These are phyloP conservation scores for Odiellus spinosus DNA, from an alignment of 2,888 invertebrate species.

Conservation along the genomic window DNA sequence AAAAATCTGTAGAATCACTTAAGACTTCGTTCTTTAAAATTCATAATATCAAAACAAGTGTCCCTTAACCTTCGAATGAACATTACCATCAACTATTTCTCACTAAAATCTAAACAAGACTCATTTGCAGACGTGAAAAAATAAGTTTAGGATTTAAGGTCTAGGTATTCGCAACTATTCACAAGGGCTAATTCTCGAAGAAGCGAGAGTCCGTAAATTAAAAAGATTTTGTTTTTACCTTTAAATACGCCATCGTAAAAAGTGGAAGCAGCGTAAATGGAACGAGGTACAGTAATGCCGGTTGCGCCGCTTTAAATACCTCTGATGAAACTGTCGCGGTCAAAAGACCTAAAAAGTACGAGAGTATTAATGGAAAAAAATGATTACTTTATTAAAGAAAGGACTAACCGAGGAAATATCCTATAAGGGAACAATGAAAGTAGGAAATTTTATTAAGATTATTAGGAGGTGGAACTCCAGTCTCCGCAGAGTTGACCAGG, in stretches of 20 bases:
- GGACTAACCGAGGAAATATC: conserved; percentile 70
- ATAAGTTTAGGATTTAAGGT: too few relatives aligned
- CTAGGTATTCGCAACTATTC: too few relatives aligned
- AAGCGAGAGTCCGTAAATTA: too few relatives aligned
- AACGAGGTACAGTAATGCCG: conserved; percentile 88
- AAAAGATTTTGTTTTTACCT: too few relatives aligned
- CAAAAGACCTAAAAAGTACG: conserved; percentile 42
- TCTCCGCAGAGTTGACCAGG: conserved; percentile 45
- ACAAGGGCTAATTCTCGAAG: too few relatives aligned
- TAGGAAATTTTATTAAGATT: conserved; percentile 41
- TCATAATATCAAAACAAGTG: too few relatives aligned
- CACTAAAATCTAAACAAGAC: too few relatives aligned
- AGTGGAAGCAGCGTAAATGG: conserved; percentile 92
- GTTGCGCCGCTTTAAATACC: conserved; percentile 95
- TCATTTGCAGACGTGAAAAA: too few relatives aligned
- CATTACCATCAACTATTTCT: too few relatives aligned
- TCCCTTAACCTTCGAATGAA: too few relatives aligned
- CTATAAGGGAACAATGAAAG: conserved; percentile 95
- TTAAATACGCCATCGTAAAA: conserved; percentile 93
- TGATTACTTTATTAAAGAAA: not conserved
- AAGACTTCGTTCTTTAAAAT: too few relatives aligned
- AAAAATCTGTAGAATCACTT: too few relatives aligned
- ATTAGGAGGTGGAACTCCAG: conserved; percentile 41
- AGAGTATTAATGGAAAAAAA: not conserved
- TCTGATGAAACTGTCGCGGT: conserved; percentile 95